These are phyloP conservation scores for Nomada ferruginata DNA, from an alignment of 2,888 invertebrate genomes.

Conservation along the genomic window DNA sequence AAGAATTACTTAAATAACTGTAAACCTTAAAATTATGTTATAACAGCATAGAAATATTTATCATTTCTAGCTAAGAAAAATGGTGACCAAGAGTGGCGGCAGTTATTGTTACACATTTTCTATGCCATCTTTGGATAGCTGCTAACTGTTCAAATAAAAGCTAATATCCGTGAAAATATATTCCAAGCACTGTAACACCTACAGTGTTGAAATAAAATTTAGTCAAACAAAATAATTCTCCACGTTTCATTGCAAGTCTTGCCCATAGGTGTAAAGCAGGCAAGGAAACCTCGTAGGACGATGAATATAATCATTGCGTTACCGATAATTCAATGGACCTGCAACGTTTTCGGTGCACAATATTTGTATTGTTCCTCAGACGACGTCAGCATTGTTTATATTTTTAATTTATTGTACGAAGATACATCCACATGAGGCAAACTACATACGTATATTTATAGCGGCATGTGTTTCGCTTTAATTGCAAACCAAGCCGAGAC, in stretches of 20 bases:
- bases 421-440: conserved; percentile 78
- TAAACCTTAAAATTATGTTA: conserved; percentile 70
- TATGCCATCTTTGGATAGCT: conserved; percentile 44
- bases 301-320: conserved; percentile 37
- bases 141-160: conserved; percentile 53
- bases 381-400: conserved; percentile 54
- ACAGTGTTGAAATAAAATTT: conserved; percentile 56
- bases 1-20: conserved; percentile 68
- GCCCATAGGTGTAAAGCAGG: conserved; percentile 23
- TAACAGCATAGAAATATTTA: conserved; percentile 65
- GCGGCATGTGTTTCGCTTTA: conserved; percentile 62
- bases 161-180: conserved; percentile 46
- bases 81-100: conserved; percentile 51
- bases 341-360: conserved; percentile 34
- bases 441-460: conserved; percentile 78
- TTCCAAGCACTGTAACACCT: conserved; percentile 33
- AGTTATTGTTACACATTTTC: conserved; percentile 55
- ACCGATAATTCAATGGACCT: conserved; percentile 40
- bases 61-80: conserved; percentile 49
- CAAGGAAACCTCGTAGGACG: conserved; percentile 28
- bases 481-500: conserved; percentile 86
- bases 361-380: conserved; percentile 48
- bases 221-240: conserved; percentile 54
- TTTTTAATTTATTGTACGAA: conserved; percentile 76
- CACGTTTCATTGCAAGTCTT: conserved; percentile 19